Conservation (phyloP, 2,113 vertebrate species). For the Gobiocypris rarus region DNA sequence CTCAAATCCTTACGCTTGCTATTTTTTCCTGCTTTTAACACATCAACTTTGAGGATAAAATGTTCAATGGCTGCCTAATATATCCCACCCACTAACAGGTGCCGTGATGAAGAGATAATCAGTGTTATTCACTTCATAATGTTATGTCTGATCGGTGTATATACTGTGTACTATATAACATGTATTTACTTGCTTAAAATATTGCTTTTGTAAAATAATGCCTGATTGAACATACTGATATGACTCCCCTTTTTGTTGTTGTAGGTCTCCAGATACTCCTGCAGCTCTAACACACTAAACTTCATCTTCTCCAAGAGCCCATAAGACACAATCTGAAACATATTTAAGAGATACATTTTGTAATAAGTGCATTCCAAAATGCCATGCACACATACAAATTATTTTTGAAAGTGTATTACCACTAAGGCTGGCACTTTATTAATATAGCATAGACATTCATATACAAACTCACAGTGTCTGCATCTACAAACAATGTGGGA, state of each 20-base stretch:
- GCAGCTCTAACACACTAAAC: slow-evolving; percentile 96
- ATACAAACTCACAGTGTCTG: slow-evolving; percentile 88
- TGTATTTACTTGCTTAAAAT: neutral
- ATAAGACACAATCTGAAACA: slow-evolving; percentile 91
- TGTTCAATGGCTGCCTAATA: too few relatives aligned
- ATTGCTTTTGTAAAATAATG: neutral
- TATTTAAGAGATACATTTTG: neutral
- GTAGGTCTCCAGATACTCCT: slow-evolving; percentile 98
- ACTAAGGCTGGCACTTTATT: neutral
- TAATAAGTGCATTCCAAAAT: neutral
- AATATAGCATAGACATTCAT: neutral
- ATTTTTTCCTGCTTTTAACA: too few relatives aligned
- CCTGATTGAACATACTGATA: slow-evolving; percentile 80
- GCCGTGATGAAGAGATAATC: too few relatives aligned
- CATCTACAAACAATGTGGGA: slow-evolving; percentile 94
- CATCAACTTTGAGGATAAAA: too few relatives aligned
- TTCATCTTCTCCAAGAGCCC: slow-evolving; percentile 98
- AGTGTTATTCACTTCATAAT: too few relatives aligned
- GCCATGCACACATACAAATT: neutral
- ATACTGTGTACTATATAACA: neutral
- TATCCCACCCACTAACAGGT: too few relatives aligned
- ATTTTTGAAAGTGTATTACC: neutral
- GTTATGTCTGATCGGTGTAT: too few relatives aligned
- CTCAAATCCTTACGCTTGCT: too few relatives aligned
- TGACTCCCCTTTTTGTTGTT: slow-evolving; percentile 92